Conservation (phyloP, 2,888 invertebrate genomes). For the Drosophila acutilabella region DNA sequence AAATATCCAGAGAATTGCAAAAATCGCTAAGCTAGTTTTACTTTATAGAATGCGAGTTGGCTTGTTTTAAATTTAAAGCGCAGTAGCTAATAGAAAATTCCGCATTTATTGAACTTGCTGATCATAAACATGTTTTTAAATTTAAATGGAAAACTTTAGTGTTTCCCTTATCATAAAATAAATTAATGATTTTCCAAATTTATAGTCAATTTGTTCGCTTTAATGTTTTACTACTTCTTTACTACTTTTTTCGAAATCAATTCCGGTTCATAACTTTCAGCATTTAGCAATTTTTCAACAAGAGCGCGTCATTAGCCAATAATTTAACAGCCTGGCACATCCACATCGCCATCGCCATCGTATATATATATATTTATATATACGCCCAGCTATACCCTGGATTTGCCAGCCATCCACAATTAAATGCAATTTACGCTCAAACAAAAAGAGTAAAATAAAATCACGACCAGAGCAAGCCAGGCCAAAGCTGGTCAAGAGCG, state of each 20-base stretch:
- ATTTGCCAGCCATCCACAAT: conserved; percentile 53
- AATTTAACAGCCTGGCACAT: conserved; percentile 41
- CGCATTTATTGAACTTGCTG: no score
- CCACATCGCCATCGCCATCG: conserved; percentile 11
- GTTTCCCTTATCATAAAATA: neutral
- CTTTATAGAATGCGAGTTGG: neutral
- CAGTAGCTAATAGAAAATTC: no score
- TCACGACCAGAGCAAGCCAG: conserved; percentile 29
- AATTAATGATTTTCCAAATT: neutral
- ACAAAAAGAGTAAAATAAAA: conserved; percentile 23
- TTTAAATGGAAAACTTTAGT: no score
- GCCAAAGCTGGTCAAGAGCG: conserved; percentile 17
- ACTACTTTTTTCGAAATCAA: conserved; percentile 18
- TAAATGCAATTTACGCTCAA: conserved; percentile 65
- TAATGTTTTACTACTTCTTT: neutral
- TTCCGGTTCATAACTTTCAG: conserved; percentile 53
- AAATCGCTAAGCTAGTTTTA: conserved; percentile 18
- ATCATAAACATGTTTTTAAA: no score
- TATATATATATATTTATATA: neutral
- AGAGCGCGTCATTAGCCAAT: conserved; percentile 58
- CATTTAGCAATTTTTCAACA: conserved; percentile 48
- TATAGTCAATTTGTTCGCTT: neutral
- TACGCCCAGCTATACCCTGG: conserved; percentile 6
- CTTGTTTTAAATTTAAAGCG: neutral
- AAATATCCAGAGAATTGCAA: conserved; percentile 14